These are phyloP conservation scores for Solea senegalensis DNA, from an alignment of 2,113 vertebrate species.

Conservation along the genomic window DNA sequence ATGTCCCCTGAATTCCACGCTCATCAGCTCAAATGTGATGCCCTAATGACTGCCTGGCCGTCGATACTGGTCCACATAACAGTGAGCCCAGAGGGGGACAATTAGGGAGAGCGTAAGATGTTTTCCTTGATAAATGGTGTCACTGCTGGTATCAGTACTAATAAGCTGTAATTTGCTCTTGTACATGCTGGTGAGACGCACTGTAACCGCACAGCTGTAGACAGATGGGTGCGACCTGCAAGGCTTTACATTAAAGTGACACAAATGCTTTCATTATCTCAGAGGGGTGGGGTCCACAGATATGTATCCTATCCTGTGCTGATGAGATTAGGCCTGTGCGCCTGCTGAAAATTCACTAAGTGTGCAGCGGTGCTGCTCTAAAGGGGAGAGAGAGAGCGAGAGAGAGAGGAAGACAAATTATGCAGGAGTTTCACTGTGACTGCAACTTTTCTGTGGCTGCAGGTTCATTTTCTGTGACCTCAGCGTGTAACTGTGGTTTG, in stretches of 20 bases:
- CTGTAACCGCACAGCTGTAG: conserved; percentile 37
- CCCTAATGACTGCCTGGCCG: conserved; percentile 72
- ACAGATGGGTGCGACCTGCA: conserved; percentile 54
- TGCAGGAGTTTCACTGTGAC: background rate
- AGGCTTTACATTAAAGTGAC: conserved; percentile 53
- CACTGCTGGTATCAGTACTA: conserved; percentile 70
- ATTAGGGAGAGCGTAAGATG: conserved; percentile 67
- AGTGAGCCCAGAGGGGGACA: conserved; percentile 61
- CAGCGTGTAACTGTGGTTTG: background rate
- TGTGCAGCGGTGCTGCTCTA: background rate
- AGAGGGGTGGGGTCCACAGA: conserved; percentile 8
- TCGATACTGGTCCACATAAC: conserved; percentile 65
- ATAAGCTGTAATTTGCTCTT: conserved; percentile 73
- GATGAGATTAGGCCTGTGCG: conserved; percentile 23
- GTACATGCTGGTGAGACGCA: conserved; percentile 55
- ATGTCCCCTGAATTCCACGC: conserved; percentile 52
- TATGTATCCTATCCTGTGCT: conserved; percentile 19
- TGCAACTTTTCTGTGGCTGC: background rate
- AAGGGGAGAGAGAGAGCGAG: no score
- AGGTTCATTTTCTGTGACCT: background rate
- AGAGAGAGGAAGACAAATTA: background rate
- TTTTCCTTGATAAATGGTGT: conserved; percentile 76
- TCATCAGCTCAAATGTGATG: conserved; percentile 72
- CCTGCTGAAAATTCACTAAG: conserved; percentile 15
- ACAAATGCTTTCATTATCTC: conserved; percentile 49